Evolutionary conservation across 2,888 invertebrate genomes (phyloP).

Genomic region (Syritta pipiens): DNA sequence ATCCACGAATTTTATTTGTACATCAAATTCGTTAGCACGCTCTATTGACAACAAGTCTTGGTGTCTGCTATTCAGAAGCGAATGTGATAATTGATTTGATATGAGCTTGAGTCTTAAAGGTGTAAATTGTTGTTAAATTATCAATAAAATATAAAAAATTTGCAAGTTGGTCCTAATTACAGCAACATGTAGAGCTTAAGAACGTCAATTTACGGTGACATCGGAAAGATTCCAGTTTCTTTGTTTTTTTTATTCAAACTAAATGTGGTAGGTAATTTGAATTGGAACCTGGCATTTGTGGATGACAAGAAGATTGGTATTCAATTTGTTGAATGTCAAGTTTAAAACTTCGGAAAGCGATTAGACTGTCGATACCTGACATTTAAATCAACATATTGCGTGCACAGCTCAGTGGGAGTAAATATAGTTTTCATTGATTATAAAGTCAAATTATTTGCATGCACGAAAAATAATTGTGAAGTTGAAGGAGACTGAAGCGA

Average conservation of each 20-base stretch:
- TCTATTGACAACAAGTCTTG: not conserved
- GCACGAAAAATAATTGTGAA: not conserved
- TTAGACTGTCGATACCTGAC: too few relatives aligned
- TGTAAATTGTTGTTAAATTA: constrained; percentile 5
- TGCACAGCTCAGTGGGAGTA: not conserved
- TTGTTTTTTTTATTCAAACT: not conserved
- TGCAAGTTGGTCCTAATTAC: not conserved
- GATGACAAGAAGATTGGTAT: too few relatives aligned
- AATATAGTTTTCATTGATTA: not conserved
- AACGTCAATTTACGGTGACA: not conserved
- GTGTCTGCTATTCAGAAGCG: not conserved
- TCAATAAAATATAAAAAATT: not conserved
- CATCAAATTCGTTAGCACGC: too few relatives aligned
- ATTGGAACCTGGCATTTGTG: too few relatives aligned
- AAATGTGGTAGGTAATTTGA: too few relatives aligned
- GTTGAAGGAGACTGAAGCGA: constrained; percentile 9
- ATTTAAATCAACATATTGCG: constrained; percentile 28
- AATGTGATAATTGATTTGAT: not conserved
- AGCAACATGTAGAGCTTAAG: not conserved
- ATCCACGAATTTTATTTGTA: not conserved
- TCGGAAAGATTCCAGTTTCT: not conserved
- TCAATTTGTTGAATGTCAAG: too few relatives aligned
- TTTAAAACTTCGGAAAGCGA: too few relatives aligned
- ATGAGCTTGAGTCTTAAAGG: not conserved
- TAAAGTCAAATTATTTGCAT: not conserved